Evolutionary conservation across 2,888 invertebrate species (phyloP).

Genomic region (Epinotia brunnichana): DNA sequence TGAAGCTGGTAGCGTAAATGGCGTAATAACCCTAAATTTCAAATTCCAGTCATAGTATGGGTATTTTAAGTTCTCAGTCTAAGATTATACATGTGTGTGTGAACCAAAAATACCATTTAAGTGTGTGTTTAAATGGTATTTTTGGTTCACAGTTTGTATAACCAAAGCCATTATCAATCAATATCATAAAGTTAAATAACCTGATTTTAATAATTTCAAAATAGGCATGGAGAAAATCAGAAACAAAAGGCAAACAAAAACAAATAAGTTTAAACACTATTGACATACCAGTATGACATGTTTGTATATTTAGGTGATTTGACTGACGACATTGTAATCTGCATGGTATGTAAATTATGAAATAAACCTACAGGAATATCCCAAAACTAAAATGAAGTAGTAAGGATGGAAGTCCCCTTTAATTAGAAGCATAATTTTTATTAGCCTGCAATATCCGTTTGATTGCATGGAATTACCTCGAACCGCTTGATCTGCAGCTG

Average conservation of each 20-base stretch:
- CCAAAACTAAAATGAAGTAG: not conserved
- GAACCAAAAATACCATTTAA: too few species aligned
- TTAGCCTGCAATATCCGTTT: not conserved
- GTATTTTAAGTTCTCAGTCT: not conserved
- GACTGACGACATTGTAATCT: not conserved
- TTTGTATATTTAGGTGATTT: not conserved
- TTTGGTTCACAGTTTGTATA: not conserved
- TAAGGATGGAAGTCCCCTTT: not conserved
- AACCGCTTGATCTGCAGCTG: conserved; percentile 93
- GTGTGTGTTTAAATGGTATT: too few species aligned
- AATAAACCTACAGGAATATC: not conserved
- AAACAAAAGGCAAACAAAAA: not conserved
- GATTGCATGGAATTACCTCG: conserved; percentile 82
- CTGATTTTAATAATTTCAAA: not conserved
- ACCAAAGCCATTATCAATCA: not conserved
- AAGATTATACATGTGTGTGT: too few species aligned
- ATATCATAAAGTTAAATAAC: not conserved
- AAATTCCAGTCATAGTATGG: not conserved
- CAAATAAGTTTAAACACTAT: not conserved
- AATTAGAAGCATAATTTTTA: conserved; percentile 13
- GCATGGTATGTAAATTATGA: not conserved
- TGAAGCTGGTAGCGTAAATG: too few species aligned
- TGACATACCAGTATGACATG: not conserved
- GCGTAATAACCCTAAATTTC: too few species aligned
- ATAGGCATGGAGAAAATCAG: too few species aligned